Percentiles rank a stretch among this genome's conserved stretches.
These are phyloP conservation scores for Napeogenes sylphis DNA, from an alignment of 2,888 invertebrate species.

Conservation along the genomic window DNA sequence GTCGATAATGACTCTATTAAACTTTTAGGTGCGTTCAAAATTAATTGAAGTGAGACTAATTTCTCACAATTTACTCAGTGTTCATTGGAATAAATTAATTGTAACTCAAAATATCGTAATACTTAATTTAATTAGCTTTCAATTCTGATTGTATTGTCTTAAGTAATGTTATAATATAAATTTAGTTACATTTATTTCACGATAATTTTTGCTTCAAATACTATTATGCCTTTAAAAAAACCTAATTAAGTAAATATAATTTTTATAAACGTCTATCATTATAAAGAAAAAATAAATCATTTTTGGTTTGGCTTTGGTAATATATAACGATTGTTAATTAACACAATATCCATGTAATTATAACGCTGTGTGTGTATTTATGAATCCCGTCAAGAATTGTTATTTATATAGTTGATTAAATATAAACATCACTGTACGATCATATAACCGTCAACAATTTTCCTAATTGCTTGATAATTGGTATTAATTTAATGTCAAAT, in stretches of 20 bases:
- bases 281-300: too few relatives aligned
- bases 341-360: background rate
- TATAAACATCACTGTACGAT: slow-evolving; percentile 1
- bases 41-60: slow-evolving; percentile 7
- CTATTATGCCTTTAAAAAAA: too few relatives aligned
- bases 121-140: too few relatives aligned
- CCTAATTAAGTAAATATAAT: too few relatives aligned
- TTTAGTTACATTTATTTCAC: too few relatives aligned
- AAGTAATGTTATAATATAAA: too few relatives aligned
- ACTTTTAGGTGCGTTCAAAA: slow-evolving; percentile 5
- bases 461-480: too few relatives aligned
- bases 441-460: background rate
- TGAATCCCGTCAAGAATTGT: background rate
- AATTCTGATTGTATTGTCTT: too few relatives aligned
- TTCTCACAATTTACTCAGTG: background rate
- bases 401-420: slow-evolving; percentile 4
- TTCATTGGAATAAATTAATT: background rate
- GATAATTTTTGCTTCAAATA: too few relatives aligned
- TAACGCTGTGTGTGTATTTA: background rate
- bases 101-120: background rate
- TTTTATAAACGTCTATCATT: too few relatives aligned
- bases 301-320: too few relatives aligned
- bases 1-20: slow-evolving; percentile 8
- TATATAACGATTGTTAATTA: background rate
- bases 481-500: too few relatives aligned